Evolutionary conservation across 1,140 invertebrate species (phyloP).

Genomic region (Bicyclus anynana): DNA sequence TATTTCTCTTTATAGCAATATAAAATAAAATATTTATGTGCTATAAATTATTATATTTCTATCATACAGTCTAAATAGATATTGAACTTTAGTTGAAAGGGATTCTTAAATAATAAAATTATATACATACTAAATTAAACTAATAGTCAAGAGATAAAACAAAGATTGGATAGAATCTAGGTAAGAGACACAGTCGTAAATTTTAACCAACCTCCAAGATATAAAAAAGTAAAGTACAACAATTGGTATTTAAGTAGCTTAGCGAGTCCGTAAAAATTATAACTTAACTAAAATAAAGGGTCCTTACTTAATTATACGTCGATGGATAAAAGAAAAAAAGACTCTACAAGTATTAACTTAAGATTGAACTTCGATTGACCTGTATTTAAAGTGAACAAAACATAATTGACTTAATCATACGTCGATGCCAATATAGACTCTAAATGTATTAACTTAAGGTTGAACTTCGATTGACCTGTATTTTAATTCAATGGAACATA

Average conservation of each 20-base stretch:
- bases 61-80: not conserved
- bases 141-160: conserved; percentile 55
- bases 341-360: too few species aligned
- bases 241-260: not conserved
- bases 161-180: conserved; percentile 38
- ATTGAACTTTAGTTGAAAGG: not conserved
- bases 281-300: not conserved
- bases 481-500: too few species aligned
- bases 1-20: not conserved
- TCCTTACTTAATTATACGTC: too few species aligned
- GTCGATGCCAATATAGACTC: too few species aligned
- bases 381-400: too few species aligned
- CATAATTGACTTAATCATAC: too few species aligned
- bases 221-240: conserved; percentile 8
- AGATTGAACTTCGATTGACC: too few species aligned
- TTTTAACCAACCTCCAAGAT: conserved; percentile 20
- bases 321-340: too few species aligned
- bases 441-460: too few species aligned
- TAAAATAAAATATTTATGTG: not conserved
- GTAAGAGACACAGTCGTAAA: conserved; percentile 22
- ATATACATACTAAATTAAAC: conserved; percentile 21
- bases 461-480: too few species aligned
- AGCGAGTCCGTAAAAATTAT: not conserved
- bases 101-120: conserved; percentile 12
- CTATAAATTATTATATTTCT: not conserved